Percentiles rank a stretch among this genome's conserved stretches.
Conservation (phyloP, 2,888 invertebrate species). For the Lepidochrysops patricia region DNA sequence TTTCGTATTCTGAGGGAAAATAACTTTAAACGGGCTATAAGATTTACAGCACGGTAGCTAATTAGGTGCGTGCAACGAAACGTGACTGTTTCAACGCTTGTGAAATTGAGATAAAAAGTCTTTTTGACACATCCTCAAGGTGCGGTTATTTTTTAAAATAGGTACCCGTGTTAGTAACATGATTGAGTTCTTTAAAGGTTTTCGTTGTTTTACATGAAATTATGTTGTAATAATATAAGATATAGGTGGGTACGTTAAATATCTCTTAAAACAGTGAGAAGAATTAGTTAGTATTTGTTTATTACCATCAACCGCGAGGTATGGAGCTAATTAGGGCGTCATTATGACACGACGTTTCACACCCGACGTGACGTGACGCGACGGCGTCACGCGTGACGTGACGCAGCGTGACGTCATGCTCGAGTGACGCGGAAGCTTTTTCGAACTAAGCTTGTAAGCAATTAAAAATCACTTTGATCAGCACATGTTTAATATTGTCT, state of each 20-base stretch:
- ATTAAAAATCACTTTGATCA: neutral
- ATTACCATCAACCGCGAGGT: constrained; percentile 13
- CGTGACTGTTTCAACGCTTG: constrained; percentile 40
- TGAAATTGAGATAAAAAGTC: constrained; percentile 18
- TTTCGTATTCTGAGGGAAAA: neutral
- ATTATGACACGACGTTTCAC: constrained; percentile 20
- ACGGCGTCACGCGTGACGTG: neutral
- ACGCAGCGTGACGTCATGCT: neutral
- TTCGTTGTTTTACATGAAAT: neutral
- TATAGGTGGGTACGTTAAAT: too few relatives aligned
- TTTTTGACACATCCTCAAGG: constrained; percentile 3
- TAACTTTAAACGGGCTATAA: neutral
- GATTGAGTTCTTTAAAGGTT: neutral
- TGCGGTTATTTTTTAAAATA: neutral
- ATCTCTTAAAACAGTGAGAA: too few relatives aligned
- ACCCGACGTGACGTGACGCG: constrained; percentile 17
- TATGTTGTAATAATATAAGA: too few relatives aligned
- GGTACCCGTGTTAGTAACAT: neutral
- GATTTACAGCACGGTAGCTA: too few relatives aligned
- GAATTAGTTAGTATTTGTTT: too few relatives aligned
- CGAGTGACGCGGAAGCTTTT: neutral
- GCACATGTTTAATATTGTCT: too few relatives aligned
- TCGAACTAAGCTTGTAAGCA: neutral
- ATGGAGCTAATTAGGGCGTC: constrained; percentile 24
- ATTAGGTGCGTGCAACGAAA: constrained; percentile 41